Percentiles rank a stretch among this genome's conserved stretches.
Conservation (phyloP, 2,888 invertebrate species). For the Meganola albula region DNA sequence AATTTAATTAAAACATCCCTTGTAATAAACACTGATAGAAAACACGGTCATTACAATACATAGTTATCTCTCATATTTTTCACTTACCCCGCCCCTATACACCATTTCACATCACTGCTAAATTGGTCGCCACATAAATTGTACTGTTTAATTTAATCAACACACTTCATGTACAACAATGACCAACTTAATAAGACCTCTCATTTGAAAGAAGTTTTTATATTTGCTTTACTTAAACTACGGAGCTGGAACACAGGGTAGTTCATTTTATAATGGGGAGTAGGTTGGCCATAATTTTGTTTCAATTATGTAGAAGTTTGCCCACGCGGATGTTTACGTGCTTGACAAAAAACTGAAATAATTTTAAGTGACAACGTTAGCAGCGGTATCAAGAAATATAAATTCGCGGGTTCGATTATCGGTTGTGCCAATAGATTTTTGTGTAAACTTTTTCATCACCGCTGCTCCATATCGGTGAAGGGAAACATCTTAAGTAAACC, state of each 20-base stretch:
- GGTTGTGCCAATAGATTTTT: too few relatives aligned
- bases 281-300: constrained; percentile 55
- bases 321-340: constrained; percentile 39
- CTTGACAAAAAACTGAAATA: too few relatives aligned
- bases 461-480: too few relatives aligned
- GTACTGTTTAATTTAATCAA: constrained; percentile 74
- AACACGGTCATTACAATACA: constrained; percentile 32
- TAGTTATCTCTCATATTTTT: constrained; percentile 36
- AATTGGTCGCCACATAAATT: constrained; percentile 71
- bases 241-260: constrained; percentile 14
- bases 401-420: too few relatives aligned
- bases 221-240: constrained; percentile 19
- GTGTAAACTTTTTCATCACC: too few relatives aligned
- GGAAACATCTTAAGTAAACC: too few relatives aligned
- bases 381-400: too few relatives aligned
- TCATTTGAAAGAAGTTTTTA: constrained; percentile 28
- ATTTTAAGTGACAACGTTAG: too few relatives aligned
- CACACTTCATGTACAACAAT: constrained; percentile 40
- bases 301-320: constrained; percentile 56
- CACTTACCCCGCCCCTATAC: constrained; percentile 62
- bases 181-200: constrained; percentile 44
- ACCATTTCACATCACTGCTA: constrained; percentile 64
- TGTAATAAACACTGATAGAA: constrained; percentile 25
- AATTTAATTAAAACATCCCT: constrained; percentile 23
- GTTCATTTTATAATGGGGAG: constrained; percentile 33